A percentile compares a stretch with the other conserved stretches of the same genome.
Evolutionary conservation across 2,888 invertebrate genomes (phyloP).

Genomic region (Epinotia demarniana): DNA sequence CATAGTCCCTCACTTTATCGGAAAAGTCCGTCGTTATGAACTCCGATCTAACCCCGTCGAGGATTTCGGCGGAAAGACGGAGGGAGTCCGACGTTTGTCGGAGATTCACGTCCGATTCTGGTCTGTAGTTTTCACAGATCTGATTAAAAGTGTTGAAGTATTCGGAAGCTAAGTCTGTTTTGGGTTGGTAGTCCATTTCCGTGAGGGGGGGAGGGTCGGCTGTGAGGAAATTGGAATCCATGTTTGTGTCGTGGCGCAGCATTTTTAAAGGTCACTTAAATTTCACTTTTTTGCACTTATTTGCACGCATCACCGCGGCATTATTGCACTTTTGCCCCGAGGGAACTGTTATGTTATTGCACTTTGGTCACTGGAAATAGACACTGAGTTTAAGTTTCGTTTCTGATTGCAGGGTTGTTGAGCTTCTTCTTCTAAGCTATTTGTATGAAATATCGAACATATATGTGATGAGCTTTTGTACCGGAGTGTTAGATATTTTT

Average conservation of each 20-base stretch:
- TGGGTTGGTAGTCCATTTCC: slow-evolving; percentile 67
- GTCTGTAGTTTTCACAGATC: slow-evolving; percentile 75
- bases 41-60: slow-evolving; percentile 68
- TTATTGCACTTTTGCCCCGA: slow-evolving; percentile 19
- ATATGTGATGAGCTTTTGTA: neutral
- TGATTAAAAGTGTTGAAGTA: slow-evolving; percentile 81
- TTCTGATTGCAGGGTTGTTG: neutral
- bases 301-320: slow-evolving; percentile 64
- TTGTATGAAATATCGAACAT: neutral
- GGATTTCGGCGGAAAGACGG: slow-evolving; percentile 73
- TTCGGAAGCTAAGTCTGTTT: slow-evolving; percentile 72
- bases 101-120: slow-evolving; percentile 68
- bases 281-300: slow-evolving; percentile 72
- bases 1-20: slow-evolving; percentile 51
- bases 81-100: slow-evolving; percentile 75
- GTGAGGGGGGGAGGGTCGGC: slow-evolving; percentile 86
- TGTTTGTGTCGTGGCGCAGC: slow-evolving; percentile 72
- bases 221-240: slow-evolving; percentile 80
- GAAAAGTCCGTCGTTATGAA: slow-evolving; percentile 52
- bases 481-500: neutral
- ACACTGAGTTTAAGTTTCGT: slow-evolving; percentile 19
- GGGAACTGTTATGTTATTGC: slow-evolving; percentile 28
- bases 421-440: neutral
- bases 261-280: slow-evolving; percentile 64
- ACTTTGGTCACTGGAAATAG: slow-evolving; percentile 25